Percentiles rank a stretch among this genome's conserved stretches.
Evolutionary conservation across 2,888 invertebrate genomes (phyloP).

Genomic region (Oligia fasciuncula): DNA sequence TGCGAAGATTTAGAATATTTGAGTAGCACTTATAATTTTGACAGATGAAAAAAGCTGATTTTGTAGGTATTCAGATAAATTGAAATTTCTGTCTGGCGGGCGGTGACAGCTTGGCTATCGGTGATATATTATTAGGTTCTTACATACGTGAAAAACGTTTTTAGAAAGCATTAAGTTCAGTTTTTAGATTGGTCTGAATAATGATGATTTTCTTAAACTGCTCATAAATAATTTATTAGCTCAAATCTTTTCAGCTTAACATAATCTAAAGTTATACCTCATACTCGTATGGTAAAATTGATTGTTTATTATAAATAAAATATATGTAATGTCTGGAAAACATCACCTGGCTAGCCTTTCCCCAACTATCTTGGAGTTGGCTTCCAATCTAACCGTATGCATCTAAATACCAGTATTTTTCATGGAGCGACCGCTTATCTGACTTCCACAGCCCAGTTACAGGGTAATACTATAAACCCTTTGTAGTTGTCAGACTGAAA

Average conservation of each 20-base stretch:
- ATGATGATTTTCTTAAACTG: not conserved
- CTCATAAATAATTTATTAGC: not conserved
- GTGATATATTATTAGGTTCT: conserved; percentile 16
- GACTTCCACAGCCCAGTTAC: not conserved
- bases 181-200: not conserved
- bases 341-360: too few relatives aligned
- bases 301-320: not conserved
- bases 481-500: not conserved
- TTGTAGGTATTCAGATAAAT: conserved; percentile 26
- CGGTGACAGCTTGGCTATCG: conserved; percentile 15
- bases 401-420: too few relatives aligned
- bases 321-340: too few relatives aligned
- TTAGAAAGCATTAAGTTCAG: not conserved
- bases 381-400: too few relatives aligned
- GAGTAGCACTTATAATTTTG: conserved; percentile 31
- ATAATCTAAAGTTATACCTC: not conserved
- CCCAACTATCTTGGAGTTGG: too few relatives aligned
- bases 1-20: conserved; percentile 16
- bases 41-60: conserved; percentile 12
- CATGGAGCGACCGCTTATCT: too few relatives aligned
- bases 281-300: not conserved
- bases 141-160: conserved; percentile 1
- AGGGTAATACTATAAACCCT: not conserved
- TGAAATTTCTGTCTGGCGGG: conserved; percentile 3
- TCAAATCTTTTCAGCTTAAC: too few relatives aligned